A percentile compares a stretch with the other conserved stretches of the same genome.
Evolutionary conservation across 2,113 vertebrate species (phyloP).

Genomic region (Hemiscyllium ocellatum): DNA sequence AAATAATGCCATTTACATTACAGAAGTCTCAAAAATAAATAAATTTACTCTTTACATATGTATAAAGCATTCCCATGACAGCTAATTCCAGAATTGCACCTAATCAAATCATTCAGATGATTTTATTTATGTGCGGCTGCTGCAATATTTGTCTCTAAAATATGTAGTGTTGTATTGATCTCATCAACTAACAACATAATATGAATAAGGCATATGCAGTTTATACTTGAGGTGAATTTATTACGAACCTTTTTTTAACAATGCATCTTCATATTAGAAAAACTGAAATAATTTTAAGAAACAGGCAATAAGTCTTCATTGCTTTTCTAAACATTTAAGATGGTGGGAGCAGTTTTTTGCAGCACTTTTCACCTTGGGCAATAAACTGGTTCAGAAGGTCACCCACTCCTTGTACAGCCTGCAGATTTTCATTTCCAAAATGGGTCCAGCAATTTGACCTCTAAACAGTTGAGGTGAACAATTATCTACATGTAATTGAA

Average conservation of each 20-base stretch:
- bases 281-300: neutral
- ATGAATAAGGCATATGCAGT: neutral
- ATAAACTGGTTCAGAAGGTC: too few species aligned
- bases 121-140: neutral
- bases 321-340: neutral
- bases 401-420: neutral
- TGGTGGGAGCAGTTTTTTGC: too few species aligned
- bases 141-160: conserved; percentile 2
- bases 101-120: neutral
- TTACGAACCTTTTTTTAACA: neutral
- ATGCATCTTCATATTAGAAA: neutral
- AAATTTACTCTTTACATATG: too few species aligned
- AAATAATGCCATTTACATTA: neutral
- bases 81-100: neutral
- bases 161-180: neutral
- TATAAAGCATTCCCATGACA: conserved; percentile 12
- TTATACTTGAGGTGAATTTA: neutral
- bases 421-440: neutral
- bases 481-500: neutral
- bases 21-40: neutral
- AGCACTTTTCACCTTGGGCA: too few species aligned
- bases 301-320: neutral
- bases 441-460: neutral
- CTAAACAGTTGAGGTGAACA: neutral
- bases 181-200: neutral